Conservation (phyloP, 2,113 vertebrate species). For the Eclectus roratus region DNA sequence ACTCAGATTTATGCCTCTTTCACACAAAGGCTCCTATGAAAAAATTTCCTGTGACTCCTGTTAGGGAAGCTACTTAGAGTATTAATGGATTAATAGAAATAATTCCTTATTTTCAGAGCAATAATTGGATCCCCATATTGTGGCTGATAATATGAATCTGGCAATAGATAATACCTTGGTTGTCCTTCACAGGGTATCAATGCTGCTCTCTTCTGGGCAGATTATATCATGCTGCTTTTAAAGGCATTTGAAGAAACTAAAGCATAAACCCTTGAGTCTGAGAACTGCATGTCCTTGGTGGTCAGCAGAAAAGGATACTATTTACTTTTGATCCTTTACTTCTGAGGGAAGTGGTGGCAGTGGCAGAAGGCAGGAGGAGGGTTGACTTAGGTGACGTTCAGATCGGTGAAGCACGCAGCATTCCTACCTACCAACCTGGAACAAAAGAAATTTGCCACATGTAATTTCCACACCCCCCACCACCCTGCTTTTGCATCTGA, state of each 20-base stretch:
- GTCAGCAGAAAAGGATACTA: background rate
- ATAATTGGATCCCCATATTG: background rate
- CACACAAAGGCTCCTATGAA: background rate
- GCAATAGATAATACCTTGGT: background rate
- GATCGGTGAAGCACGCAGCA: background rate
- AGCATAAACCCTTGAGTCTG: background rate
- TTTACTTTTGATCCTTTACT: background rate
- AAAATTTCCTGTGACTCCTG: background rate
- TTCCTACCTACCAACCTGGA: background rate
- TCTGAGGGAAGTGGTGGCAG: background rate
- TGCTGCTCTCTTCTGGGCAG: conserved; percentile 48
- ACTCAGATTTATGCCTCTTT: background rate
- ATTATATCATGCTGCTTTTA: background rate
- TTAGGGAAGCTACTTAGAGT: background rate
- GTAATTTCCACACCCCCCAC: background rate
- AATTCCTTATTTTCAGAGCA: background rate
- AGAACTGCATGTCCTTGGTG: background rate
- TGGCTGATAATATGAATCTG: background rate
- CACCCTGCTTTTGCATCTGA: background rate
- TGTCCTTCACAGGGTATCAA: background rate
- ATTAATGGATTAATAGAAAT: background rate
- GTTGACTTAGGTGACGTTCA: rapidly evolving
- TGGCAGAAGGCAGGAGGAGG: background rate
- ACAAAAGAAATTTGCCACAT: background rate
- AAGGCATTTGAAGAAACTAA: background rate